Evolutionary conservation across 1,140 invertebrate genomes (phyloP).

Genomic region (Nilaparvata lugens): DNA sequence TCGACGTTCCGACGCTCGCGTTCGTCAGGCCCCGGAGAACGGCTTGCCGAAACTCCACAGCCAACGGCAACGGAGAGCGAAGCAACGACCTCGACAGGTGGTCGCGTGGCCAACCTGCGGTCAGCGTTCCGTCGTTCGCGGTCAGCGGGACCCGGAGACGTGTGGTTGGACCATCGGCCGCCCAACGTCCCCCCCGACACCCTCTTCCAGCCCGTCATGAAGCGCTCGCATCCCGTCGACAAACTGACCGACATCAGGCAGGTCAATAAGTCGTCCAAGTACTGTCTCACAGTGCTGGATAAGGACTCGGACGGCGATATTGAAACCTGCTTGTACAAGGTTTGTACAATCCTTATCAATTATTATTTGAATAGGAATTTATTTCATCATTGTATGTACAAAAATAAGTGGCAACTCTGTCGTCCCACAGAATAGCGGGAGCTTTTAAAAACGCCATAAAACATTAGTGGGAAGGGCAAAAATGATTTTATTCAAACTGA

Average conservation of each 20-base stretch:
- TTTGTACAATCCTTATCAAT: too few species aligned
- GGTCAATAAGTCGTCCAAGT: constrained; percentile 67
- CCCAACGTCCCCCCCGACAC: constrained; percentile 66
- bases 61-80: constrained; percentile 49
- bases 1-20: too few species aligned
- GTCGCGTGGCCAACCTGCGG: too few species aligned
- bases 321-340: constrained; percentile 88
- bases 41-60: background rate
- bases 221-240: constrained; percentile 71
- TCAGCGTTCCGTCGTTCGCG: constrained; percentile 56
- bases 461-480: too few species aligned
- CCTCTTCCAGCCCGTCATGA: constrained; percentile 75
- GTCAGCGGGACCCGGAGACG: constrained; percentile 54
- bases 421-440: too few species aligned
- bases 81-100: constrained; percentile 27
- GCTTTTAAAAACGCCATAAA: too few species aligned
- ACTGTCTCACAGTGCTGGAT: constrained; percentile 85
- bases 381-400: too few species aligned
- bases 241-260: constrained; percentile 63
- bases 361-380: too few species aligned
- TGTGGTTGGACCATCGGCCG: constrained; percentile 88
- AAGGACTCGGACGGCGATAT: constrained; percentile 84
- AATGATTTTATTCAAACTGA: too few species aligned
- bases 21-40: too few species aligned
- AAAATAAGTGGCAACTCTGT: too few species aligned